Conservation (phyloP, 2,113 vertebrate species). For the Erpornis zantholeuca region DNA sequence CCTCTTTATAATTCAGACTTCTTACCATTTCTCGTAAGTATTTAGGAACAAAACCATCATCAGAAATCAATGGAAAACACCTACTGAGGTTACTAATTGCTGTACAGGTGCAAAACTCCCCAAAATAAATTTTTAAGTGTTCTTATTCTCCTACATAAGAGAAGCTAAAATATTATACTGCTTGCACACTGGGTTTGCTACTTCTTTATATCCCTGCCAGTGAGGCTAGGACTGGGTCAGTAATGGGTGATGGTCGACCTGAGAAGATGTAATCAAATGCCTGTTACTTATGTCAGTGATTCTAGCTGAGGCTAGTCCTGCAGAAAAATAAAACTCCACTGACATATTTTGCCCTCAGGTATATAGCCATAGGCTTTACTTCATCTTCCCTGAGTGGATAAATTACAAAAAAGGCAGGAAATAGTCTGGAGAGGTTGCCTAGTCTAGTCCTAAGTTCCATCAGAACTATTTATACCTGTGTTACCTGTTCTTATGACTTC, state of each 20-base stretch:
- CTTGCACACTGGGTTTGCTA: background rate
- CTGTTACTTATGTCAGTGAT: background rate
- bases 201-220: background rate
- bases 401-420: background rate
- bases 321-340: background rate
- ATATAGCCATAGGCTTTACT: background rate
- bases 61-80: rapidly evolving
- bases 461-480: background rate
- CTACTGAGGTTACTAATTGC: background rate
- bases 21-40: background rate
- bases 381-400: background rate
- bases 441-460: background rate
- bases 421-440: background rate
- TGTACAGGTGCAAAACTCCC: background rate
- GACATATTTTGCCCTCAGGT: background rate
- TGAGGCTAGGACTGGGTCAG: background rate
- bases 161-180: background rate
- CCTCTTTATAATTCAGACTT: background rate
- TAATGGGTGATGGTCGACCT: background rate
- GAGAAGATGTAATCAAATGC: background rate
- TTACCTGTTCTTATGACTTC: background rate
- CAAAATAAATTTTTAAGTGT: background rate
- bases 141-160: background rate
- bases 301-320: background rate
- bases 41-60: background rate